Conservation (phyloP, 1,140 invertebrate species). For the Psix sp. region DNA sequence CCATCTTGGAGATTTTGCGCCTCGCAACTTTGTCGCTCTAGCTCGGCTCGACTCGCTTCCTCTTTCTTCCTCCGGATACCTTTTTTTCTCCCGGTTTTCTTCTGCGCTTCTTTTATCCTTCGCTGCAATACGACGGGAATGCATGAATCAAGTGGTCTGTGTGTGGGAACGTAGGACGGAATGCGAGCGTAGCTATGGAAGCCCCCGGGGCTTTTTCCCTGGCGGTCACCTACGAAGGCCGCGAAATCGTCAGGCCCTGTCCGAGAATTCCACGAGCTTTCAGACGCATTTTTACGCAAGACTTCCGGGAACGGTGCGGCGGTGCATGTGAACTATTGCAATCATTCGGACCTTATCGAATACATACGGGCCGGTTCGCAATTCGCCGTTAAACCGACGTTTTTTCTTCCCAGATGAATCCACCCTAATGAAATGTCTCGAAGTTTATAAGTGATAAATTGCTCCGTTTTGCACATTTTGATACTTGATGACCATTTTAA, state of each 20-base stretch:
- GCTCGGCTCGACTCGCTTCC: constrained; percentile 2
- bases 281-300: constrained; percentile 34
- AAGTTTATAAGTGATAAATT: no score
- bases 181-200: constrained; percentile 68
- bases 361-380: constrained; percentile 11
- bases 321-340: constrained; percentile 37
- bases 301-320: constrained; percentile 36
- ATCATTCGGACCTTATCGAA: constrained; percentile 33
- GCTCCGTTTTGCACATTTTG: no score
- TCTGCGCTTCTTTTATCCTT: constrained; percentile 46
- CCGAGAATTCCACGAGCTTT: constrained; percentile 44
- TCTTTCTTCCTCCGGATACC: background rate
- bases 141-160: constrained; percentile 66
- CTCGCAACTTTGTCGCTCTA: constrained; percentile 25
- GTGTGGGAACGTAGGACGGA: constrained; percentile 68
- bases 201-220: constrained; percentile 52
- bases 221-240: constrained; percentile 38
- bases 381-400: constrained; percentile 30
- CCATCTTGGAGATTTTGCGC: constrained; percentile 44
- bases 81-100: constrained; percentile 31
- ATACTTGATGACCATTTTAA: no score
- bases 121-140: constrained; percentile 62
- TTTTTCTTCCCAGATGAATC: no score
- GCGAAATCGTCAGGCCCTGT: constrained; percentile 19
- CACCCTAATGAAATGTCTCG: no score